These are phyloP conservation scores for Geodia barretti DNA, from an alignment of 37 sponge, comb jelly and placozoan species.

Conservation along the genomic window DNA sequence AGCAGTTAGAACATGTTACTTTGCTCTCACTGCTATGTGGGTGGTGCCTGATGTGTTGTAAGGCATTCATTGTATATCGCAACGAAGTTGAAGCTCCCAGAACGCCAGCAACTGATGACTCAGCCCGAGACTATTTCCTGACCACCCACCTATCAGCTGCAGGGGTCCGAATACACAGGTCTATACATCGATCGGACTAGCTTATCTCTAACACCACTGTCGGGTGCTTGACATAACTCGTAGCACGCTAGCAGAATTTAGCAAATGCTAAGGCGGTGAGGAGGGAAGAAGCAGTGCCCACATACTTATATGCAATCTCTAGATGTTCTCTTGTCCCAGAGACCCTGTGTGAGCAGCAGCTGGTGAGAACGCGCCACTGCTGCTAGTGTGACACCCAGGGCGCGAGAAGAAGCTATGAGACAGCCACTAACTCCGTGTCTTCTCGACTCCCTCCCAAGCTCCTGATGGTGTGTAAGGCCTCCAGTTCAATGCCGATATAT, in stretches of 20 bases:
- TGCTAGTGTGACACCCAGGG: conserved; percentile 5
- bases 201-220: too few relatives aligned
- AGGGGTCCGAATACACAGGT: too few relatives aligned
- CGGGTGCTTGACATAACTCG: too few relatives aligned
- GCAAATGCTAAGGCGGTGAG: too few relatives aligned
- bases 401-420: conserved; percentile 24
- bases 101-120: conserved; percentile 27
- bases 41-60: not conserved
- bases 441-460: conserved; percentile 15
- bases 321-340: too few relatives aligned
- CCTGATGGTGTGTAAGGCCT: conserved; percentile 42
- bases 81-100: conserved; percentile 66
- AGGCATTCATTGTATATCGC: not conserved
- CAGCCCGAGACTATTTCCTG: conserved; percentile 53
- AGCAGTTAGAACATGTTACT: too few relatives aligned
- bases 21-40: not conserved
- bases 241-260: too few relatives aligned
- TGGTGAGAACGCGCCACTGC: not conserved
- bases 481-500: not conserved
- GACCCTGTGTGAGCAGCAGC: conserved; percentile 8
- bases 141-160: not conserved
- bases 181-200: too few relatives aligned
- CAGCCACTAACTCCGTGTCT: too few relatives aligned
- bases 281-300: too few relatives aligned
- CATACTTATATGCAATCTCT: too few relatives aligned